Conservation (phyloP, 2,113 vertebrate genomes). For the Salvelinus namaycush region DNA sequence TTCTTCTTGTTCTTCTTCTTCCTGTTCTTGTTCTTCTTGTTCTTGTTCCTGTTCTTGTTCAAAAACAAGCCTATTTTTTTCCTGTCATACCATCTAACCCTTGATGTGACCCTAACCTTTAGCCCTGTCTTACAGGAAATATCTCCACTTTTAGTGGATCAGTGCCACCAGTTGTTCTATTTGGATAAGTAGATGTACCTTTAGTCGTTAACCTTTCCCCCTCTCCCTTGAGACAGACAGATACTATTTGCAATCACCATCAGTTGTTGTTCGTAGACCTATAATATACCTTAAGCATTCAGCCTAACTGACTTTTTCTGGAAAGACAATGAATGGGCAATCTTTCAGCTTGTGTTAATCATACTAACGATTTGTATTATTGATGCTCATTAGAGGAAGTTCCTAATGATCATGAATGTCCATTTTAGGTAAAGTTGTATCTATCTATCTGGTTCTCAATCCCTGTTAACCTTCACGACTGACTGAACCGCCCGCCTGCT, state of each 20-base stretch:
- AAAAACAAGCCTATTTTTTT: too few relatives aligned
- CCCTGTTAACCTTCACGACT: conserved; percentile 27
- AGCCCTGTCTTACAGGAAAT: too few relatives aligned
- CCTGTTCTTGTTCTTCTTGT: too few relatives aligned
- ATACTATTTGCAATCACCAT: background rate
- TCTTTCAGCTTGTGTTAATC: conserved; percentile 62
- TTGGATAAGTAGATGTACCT: too few relatives aligned
- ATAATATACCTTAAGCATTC: conserved; percentile 36
- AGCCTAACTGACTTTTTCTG: conserved; percentile 51
- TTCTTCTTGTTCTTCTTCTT: too few relatives aligned
- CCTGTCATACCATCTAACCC: too few relatives aligned
- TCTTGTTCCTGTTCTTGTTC: too few relatives aligned
- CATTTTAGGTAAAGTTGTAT: conserved; percentile 20
- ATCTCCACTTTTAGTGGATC: too few relatives aligned
- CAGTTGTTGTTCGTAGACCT: conserved; percentile 15
- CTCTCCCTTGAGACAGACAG: too few relatives aligned
- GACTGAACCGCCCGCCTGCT: background rate
- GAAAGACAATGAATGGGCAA: conserved; percentile 44
- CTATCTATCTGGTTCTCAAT: conserved; percentile 1
- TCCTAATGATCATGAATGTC: conserved; percentile 54
- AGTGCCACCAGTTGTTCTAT: too few relatives aligned
- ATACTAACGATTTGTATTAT: conserved; percentile 67
- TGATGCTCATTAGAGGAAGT: conserved; percentile 58
- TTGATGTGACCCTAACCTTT: too few relatives aligned
- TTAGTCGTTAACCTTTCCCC: too few relatives aligned